These are phyloP conservation scores for Meloidogyne chitwoodi DNA, from an alignment of 1,140 invertebrate species.

Conservation along the genomic window DNA sequence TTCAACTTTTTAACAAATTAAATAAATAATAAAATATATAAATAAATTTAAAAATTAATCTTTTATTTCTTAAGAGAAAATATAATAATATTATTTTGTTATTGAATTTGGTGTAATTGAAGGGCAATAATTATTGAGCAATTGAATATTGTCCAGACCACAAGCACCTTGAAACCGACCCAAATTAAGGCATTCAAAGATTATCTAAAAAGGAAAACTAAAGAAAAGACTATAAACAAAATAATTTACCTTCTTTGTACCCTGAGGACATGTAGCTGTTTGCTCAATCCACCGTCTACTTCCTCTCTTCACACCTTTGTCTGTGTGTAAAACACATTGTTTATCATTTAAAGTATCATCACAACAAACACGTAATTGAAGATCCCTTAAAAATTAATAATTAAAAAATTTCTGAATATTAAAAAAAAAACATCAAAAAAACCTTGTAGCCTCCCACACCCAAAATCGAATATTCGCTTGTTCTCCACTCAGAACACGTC, in stretches of 20 bases:
- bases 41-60: background rate
- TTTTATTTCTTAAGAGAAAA: background rate
- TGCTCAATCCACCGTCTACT: conserved; percentile 41
- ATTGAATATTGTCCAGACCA: conserved; percentile 44
- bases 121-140: conserved; percentile 42
- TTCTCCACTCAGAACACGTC: conserved; percentile 25
- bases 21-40: background rate
- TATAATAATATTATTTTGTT: background rate
- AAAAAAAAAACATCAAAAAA: no score
- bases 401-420: no score
- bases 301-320: conserved; percentile 42
- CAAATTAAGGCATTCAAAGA: conserved; percentile 47
- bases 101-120: conserved; percentile 9
- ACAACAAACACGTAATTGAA: conserved; percentile 44
- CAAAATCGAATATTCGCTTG: conserved; percentile 33
- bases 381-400: conserved; percentile 28
- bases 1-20: background rate
- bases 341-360: conserved; percentile 27
- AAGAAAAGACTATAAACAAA: background rate
- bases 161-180: conserved; percentile 47
- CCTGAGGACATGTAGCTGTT: conserved; percentile 40
- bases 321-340: conserved; percentile 47
- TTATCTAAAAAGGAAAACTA: conserved; percentile 30
- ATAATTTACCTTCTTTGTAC: conserved; percentile 42
- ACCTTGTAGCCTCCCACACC: conserved; percentile 44